Percentiles rank a stretch among this genome's conserved stretches.
phyloP scores from a whole-genome alignment of 2,113 vertebrate genomes.

The Vidua macroura region DNA sequence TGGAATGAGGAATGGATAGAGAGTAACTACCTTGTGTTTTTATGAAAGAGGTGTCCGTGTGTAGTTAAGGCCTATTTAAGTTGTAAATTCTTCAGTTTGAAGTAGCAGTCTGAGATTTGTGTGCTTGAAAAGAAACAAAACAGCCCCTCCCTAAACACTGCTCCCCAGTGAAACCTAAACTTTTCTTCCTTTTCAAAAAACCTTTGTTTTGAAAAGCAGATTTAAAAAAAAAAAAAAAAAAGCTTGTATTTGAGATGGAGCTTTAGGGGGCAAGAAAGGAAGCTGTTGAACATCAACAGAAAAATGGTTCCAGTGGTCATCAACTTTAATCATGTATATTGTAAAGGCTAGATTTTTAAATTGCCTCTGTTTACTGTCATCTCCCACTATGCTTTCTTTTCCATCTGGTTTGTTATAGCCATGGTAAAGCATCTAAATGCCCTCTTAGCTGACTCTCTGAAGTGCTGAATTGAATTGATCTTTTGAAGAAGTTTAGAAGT shows the following conservation, averaged over 20 bases:
- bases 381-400: slow-evolving; percentile 60
- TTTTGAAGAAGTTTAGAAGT: background rate
- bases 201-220: background rate
- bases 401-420: slow-evolving; percentile 27
- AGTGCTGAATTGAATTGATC: background rate
- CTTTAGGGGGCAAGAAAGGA: slow-evolving; percentile 10
- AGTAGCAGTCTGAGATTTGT: background rate
- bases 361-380: slow-evolving; percentile 57
- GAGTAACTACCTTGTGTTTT: slow-evolving; percentile 6
- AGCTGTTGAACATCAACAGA: slow-evolving; percentile 10
- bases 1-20: background rate
- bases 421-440: slow-evolving; percentile 14
- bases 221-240: background rate
- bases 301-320: slow-evolving; percentile 30
- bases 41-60: slow-evolving; percentile 1
- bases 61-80: slow-evolving; percentile 13
- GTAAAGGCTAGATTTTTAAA: slow-evolving; percentile 38
- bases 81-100: background rate
- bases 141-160: background rate
- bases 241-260: background rate
- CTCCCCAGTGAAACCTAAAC: background rate
- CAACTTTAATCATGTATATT: background rate
- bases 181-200: background rate
- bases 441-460: background rate
- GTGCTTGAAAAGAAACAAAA: background rate